Evolutionary conservation across 2,797 vertebrate genomes (phyloP), one percentile per base, ranked within the genome.

Genomic region (Anableps anableps): DNA sequence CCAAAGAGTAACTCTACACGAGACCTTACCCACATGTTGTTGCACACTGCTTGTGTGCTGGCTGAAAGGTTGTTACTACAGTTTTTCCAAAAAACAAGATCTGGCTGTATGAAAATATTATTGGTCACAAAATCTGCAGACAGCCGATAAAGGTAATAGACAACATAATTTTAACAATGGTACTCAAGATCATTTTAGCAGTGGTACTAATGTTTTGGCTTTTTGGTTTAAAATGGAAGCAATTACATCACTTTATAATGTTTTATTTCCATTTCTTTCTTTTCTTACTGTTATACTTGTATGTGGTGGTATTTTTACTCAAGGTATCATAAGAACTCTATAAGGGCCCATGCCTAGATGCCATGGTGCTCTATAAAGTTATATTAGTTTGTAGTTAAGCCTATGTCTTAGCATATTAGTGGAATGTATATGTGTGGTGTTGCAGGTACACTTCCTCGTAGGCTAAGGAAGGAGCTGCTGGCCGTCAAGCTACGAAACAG

Each of bases 401-500:
- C 36, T 11, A 23, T 38, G 5, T 53, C 21, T 38, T 10, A 34
- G 47, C 19, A 74, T 36, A 26, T 19, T 38, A 13, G 26, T 60
- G 14, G 26, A 41, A 43, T 29, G 13, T 4, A 71, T 70, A 84
- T 41, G 48, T 77, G 19, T 58, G 16, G 82, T 66, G 38, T 80
- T 88, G 72, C 86, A 99, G 98, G 98, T 79, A 99, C 98, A n/a
- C 96, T 99, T 94, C 98, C 98, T 82, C 97, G 98, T 92, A 98
- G 97, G 90, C 97, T 98, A 92, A 98, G 98, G 94, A 99, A 98
- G 94, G 98, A 99, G 90, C 92, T 99, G 73, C 92, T 99, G 92
- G 95, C 97, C 0, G 97, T 99, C 74, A 99, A 99, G 88, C 95
- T 99, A 88, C 94, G 97, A 85, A 99, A 99, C 94, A 95, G 98